These are phyloP conservation scores for Nomada goodeniana DNA, from an alignment of 2,888 invertebrate genomes.

Conservation along the genomic window DNA sequence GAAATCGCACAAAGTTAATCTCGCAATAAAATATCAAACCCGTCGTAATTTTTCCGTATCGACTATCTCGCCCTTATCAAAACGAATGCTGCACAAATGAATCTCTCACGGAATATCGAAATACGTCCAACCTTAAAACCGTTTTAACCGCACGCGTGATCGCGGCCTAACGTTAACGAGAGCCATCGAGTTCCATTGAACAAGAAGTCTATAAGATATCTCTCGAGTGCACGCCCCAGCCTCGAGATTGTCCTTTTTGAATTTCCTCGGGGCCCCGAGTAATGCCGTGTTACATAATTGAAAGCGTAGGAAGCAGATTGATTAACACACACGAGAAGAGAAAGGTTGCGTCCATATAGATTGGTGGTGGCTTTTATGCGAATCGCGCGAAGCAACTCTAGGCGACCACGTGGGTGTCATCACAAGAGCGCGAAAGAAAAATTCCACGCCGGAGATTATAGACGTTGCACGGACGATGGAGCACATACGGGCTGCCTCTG, in stretches of 20 bases:
- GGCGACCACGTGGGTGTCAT: constrained; percentile 73
- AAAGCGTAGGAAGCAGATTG: constrained; percentile 84
- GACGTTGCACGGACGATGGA: constrained; percentile 36
- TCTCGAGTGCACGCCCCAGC: constrained; percentile 33
- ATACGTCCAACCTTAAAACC: too few species aligned
- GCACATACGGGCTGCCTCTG: constrained; percentile 37
- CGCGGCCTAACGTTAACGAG: constrained; percentile 7
- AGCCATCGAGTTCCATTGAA: not conserved
- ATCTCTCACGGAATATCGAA: too few species aligned
- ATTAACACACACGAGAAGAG: constrained; percentile 83
- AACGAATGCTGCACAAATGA: too few species aligned
- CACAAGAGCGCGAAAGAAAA: constrained; percentile 67
- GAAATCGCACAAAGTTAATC: too few species aligned
- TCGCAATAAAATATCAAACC: too few species aligned
- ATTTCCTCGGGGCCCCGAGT: constrained; percentile 71
- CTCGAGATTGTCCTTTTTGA: constrained; percentile 58
- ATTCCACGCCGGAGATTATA: constrained; percentile 56
- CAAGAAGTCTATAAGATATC: constrained; percentile 12
- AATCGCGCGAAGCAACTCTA: constrained; percentile 72
- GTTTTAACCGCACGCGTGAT: too few species aligned
- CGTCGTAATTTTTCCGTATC: too few species aligned
- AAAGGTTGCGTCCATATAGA: constrained; percentile 80
- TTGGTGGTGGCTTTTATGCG: constrained; percentile 82
- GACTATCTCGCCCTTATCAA: too few species aligned
- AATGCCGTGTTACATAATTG: constrained; percentile 82